These are phyloP conservation scores for Philotrypesis tridentata DNA, from an alignment of 1,140 invertebrate species.

Conservation along the genomic window DNA sequence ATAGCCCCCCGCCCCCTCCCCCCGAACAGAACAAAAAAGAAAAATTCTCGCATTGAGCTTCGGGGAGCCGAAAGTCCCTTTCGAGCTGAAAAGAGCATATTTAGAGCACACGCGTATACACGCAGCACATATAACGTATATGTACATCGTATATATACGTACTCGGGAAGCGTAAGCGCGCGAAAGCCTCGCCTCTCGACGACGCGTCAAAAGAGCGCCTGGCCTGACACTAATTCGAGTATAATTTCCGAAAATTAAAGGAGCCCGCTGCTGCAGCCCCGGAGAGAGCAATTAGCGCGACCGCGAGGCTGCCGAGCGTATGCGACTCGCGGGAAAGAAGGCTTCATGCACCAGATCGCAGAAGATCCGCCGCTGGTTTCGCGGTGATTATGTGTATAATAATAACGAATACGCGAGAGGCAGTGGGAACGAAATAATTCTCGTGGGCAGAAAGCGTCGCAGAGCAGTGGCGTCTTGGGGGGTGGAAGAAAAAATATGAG, in stretches of 20 bases:
- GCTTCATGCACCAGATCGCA: conserved; percentile 61
- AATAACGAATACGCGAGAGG: neutral
- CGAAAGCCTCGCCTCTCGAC: conserved; percentile 1
- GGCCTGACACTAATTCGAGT: conserved; percentile 27
- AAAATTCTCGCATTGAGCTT: neutral
- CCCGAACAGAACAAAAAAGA: neutral
- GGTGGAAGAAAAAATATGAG: too few species aligned
- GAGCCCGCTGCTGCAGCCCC: neutral
- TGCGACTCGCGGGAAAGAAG: conserved; percentile 47
- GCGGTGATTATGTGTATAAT: conserved; percentile 39
- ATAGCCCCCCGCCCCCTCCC: too few species aligned
- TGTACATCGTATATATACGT: too few species aligned
- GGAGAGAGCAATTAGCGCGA: conserved; percentile 13
- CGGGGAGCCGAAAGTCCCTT: neutral
- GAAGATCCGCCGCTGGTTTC: neutral
- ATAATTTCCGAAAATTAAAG: conserved; percentile 34
- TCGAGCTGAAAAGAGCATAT: neutral
- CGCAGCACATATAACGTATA: neutral
- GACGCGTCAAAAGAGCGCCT: conserved; percentile 5
- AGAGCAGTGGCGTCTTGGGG: too few species aligned
- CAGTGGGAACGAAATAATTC: conserved; percentile 1
- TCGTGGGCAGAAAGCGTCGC: too few species aligned
- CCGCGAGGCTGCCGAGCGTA: conserved; percentile 14
- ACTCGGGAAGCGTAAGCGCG: conserved; percentile 11
- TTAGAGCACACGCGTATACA: neutral